Evolutionary conservation across 2,113 vertebrate species (phyloP).

Genomic region (Sterrhoptilus dennistouni): DNA sequence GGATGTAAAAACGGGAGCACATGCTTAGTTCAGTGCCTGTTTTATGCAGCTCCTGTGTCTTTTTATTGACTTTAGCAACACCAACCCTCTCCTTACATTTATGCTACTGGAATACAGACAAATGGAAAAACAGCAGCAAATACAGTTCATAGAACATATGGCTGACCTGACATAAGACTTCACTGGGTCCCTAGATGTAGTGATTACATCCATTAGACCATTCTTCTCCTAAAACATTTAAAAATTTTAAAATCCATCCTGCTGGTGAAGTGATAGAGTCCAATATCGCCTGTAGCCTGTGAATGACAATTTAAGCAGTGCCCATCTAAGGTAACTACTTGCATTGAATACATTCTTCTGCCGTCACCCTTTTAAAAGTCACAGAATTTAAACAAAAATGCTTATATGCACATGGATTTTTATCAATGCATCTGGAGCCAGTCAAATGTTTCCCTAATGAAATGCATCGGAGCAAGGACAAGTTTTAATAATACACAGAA

Average conservation of each 20-base stretch:
- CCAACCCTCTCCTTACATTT: not conserved
- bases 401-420: not conserved
- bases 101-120: not conserved
- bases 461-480: not conserved
- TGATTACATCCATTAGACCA: not conserved
- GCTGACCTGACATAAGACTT: not conserved
- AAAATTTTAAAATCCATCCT: not conserved
- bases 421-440: not conserved
- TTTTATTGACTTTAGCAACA: not conserved
- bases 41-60: not conserved
- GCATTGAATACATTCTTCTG: not conserved
- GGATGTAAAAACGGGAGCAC: not conserved
- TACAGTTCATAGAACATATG: accelerated
- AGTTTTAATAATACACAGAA: not conserved
- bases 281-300: not conserved
- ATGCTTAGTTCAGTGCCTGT: not conserved
- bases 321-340: not conserved
- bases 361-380: not conserved
- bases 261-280: not conserved
- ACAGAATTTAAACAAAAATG: not conserved
- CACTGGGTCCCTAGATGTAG: not conserved
- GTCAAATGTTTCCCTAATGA: not conserved
- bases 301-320: not conserved
- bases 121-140: not conserved
- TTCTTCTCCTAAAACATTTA: not conserved